Evolutionary conservation across 2,888 invertebrate genomes (phyloP), one percentile per base, ranked within the genome.

Genomic region (Aleiodes leptofemur): DNA sequence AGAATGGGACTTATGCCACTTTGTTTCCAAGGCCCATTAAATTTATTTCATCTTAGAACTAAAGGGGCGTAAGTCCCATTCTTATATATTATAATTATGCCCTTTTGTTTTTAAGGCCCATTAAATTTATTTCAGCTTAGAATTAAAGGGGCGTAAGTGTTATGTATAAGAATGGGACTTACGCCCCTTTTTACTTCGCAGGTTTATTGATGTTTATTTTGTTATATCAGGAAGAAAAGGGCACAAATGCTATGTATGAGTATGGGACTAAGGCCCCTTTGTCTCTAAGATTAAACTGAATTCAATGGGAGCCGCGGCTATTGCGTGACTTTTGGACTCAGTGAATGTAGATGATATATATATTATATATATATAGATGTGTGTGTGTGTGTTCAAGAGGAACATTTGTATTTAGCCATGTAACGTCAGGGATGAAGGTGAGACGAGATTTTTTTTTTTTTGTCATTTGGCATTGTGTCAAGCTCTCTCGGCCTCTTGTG

Each of bases 381-480:
- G 8, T 64, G 66, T 66, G 53, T 57, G 11, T 73, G 81, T 78
- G 82, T 84, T 83, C 11, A 9, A 7, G 7, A 43, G 43, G 43
- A 43, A 43, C 43, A 43, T 43, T 43, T 43, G 83, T 82, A 83
- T 69, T 14, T 38, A 13, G 50, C 13, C 64, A 56, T 64, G 61
- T 56, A 70, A 69, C 69, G 14, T 31, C 72, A 48, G 68, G 56
- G 68, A 56, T 68, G 68, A 68, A 68, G 68, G 68, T 68, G 68
- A 68, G 51, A 9, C 13, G 13, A 51, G 53, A 53, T 70, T 70
- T 73, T 71, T 64, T 23, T 23, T 2, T 23, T 74, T 55, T 51
- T 80, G 79, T 80, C 79, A 72, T 74, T 69, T 77, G 68, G 56
- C 79, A 80, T 80, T 80, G 80, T 80, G 79, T 76, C 77, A 74